Percentiles rank a stretch among this genome's conserved stretches.
phyloP scores from a whole-genome alignment of 2,113 vertebrate genomes.

The Pseudonaja textilis region DNA sequence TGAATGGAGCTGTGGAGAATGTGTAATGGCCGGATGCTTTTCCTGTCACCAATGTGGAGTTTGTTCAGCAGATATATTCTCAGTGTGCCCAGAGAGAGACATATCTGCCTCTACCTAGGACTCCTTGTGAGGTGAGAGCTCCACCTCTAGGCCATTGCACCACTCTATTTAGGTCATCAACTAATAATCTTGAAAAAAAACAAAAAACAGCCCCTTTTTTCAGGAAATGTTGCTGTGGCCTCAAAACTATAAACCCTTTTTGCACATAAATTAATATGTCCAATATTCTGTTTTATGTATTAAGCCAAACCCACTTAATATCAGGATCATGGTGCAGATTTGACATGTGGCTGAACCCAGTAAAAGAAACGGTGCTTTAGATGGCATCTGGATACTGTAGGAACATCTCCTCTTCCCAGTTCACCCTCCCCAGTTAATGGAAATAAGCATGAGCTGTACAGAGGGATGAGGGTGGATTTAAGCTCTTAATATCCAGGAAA shows the following conservation, averaged over 20 bases:
- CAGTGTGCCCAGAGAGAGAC: no score
- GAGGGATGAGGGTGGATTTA: neutral
- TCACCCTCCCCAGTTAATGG: neutral
- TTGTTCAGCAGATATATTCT: no score
- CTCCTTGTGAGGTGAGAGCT: no score
- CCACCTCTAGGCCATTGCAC: no score
- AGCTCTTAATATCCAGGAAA: neutral
- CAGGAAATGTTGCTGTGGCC: neutral
- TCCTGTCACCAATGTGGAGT: no score
- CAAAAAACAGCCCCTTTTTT: neutral
- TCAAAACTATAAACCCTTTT: neutral
- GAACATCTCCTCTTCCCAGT: neutral
- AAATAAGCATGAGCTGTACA: neutral
- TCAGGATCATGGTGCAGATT: neutral
- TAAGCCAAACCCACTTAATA: neutral
- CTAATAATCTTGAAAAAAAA: neutral
- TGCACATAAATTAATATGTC: neutral
- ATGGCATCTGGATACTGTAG: neutral
- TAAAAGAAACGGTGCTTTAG: neutral
- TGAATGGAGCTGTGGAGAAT: no score
- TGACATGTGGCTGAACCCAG: neutral
- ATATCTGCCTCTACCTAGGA: no score
- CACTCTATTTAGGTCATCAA: no score
- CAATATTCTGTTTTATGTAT: neutral
- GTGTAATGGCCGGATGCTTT: no score